These are phyloP conservation scores for Yponomeuta malinellus DNA, from an alignment of 2,888 invertebrate species.

Conservation along the genomic window DNA sequence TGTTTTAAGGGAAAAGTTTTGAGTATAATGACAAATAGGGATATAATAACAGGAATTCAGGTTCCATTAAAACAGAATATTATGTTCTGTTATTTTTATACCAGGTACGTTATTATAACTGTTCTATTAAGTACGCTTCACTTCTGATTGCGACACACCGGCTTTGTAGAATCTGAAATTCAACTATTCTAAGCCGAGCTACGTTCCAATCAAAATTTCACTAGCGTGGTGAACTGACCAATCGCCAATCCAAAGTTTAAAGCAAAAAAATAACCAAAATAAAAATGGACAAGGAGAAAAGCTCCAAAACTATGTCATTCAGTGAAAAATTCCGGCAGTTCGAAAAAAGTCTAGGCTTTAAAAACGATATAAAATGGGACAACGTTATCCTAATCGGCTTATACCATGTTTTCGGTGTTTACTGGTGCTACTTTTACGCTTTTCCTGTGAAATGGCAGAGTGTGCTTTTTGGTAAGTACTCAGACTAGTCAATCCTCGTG, in stretches of 20 bases:
- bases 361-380: slow-evolving; percentile 66
- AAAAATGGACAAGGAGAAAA: slow-evolving; percentile 7
- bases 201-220: neutral
- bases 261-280: neutral
- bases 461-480: slow-evolving; percentile 52
- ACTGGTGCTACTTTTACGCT: slow-evolving; percentile 59
- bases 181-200: neutral
- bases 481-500: no score
- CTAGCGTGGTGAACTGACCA: neutral
- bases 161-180: neutral
- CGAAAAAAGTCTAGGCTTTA: slow-evolving; percentile 55
- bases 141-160: neutral
- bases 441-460: slow-evolving; percentile 64
- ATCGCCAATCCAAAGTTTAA: neutral
- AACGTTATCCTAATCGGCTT: slow-evolving; percentile 48
- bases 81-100: no score
- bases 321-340: slow-evolving; percentile 46
- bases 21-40: no score
- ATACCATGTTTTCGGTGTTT: slow-evolving; percentile 55
- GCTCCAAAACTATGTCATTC: slow-evolving; percentile 24
- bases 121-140: no score
- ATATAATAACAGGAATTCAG: no score
- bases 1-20: no score
- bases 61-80: no score
- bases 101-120: no score